A percentile compares a stretch with the other conserved stretches of the same genome.
phyloP scores from a whole-genome alignment of 1,140 invertebrate genomes.

The Drosophila orosa region DNA sequence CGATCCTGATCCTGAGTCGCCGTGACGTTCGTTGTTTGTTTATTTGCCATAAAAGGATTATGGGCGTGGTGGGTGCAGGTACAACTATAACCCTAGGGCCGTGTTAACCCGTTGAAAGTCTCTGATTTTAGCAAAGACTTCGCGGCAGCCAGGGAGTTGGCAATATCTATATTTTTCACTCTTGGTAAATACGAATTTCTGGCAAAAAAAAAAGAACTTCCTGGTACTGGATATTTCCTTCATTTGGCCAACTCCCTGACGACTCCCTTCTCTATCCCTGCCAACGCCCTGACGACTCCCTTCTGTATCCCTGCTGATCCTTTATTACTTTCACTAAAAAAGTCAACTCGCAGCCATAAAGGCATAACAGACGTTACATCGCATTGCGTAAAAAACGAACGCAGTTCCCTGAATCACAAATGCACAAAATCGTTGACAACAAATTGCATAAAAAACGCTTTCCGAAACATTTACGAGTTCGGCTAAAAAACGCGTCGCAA shows the following conservation, averaged over 20 bases:
- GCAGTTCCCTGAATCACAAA: conserved; percentile 52
- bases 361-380: conserved; percentile 52
- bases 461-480: conserved; percentile 71
- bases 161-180: not conserved
- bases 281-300: conserved; percentile 8
- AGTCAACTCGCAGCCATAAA: conserved; percentile 74
- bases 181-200: conserved; percentile 2
- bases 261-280: conserved; percentile 27
- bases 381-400: conserved; percentile 80
- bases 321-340: conserved; percentile 68
- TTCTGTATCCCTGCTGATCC: conserved; percentile 33
- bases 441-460: conserved; percentile 82
- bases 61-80: conserved; percentile 72
- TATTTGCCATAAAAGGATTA: conserved; percentile 83
- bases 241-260: not conserved
- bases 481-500: conserved; percentile 53
- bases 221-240: conserved; percentile 30
- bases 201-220: conserved; percentile 27
- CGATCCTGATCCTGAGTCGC: conserved; percentile 13
- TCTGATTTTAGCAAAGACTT: not conserved
- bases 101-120: conserved; percentile 63
- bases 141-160: not conserved
- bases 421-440: conserved; percentile 50
- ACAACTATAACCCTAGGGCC: conserved; percentile 43
- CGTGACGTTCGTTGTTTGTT: conserved; percentile 76